These are phyloP conservation scores for Entosphenus tridentatus DNA, from an alignment of 2,113 vertebrate genomes.

Conservation along the genomic window DNA sequence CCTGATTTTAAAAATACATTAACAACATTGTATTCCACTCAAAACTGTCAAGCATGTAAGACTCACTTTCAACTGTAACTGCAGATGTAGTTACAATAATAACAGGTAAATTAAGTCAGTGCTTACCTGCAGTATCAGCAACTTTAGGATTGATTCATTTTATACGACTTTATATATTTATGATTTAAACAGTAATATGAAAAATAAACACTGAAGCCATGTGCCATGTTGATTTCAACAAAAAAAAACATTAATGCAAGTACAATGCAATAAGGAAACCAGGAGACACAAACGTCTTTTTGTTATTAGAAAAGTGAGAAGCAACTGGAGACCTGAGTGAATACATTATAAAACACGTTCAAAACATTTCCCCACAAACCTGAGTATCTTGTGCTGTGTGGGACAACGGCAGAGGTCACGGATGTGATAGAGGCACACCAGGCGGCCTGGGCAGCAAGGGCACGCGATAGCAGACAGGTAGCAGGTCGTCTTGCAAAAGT, in stretches of 20 bases:
- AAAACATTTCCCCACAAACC: constrained; percentile 27
- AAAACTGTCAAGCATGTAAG: background rate
- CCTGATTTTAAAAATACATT: constrained; percentile 18
- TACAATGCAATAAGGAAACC: background rate
- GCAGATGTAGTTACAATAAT: background rate
- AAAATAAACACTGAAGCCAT: too few species aligned
- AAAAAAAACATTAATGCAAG: background rate
- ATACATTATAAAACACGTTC: background rate
- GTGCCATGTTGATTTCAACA: background rate
- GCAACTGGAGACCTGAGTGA: background rate
- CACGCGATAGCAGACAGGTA: constrained; percentile 81
- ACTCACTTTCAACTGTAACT: background rate
- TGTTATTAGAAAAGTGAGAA: constrained; percentile 1
- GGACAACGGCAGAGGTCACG: constrained; percentile 55
- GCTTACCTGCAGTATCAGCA: background rate
- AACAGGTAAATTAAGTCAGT: background rate
- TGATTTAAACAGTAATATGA: background rate
- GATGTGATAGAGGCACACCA: constrained; percentile 64
- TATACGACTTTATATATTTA: constrained; percentile 5
- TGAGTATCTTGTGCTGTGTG: constrained; percentile 43
- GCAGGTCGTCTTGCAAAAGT: constrained; percentile 79
- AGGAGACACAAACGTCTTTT: background rate
- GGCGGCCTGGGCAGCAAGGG: constrained; percentile 36
- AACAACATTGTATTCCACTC: background rate
- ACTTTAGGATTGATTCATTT: constrained; percentile 5